Conservation (phyloP, 2,113 vertebrate genomes). For the Istiophorus platypterus region DNA sequence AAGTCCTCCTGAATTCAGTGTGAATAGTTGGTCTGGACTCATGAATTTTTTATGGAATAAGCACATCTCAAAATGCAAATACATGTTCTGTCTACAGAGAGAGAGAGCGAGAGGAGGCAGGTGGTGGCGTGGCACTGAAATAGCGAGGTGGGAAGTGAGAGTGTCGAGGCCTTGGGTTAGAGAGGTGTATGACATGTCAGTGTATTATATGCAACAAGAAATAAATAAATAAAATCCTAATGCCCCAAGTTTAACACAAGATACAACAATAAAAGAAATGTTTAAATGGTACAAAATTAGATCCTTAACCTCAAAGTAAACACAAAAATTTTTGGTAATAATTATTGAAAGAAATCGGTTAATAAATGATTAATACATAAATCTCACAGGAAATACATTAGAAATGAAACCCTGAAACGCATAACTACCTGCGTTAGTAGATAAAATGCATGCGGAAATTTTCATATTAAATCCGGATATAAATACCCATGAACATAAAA, state of each 20-base stretch:
- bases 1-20: constrained; percentile 36
- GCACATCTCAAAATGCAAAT: constrained; percentile 64
- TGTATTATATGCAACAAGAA: too few relatives aligned
- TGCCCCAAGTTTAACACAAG: too few relatives aligned
- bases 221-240: too few relatives aligned
- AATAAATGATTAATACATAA: too few relatives aligned
- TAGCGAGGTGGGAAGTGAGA: background rate
- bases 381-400: too few relatives aligned
- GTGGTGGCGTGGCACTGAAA: constrained; percentile 12
- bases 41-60: constrained; percentile 61
- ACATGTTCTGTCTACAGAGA: constrained; percentile 40
- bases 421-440: background rate
- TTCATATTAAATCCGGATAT: background rate
- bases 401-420: background rate
- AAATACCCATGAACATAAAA: background rate
- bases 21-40: constrained; percentile 29
- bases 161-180: background rate
- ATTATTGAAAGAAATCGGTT: too few relatives aligned
- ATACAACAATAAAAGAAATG: too few relatives aligned
- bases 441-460: background rate
- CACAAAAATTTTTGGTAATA: background rate
- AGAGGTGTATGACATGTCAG: background rate
- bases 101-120: constrained; percentile 14
- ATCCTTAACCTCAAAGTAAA: background rate
- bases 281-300: background rate